These are phyloP conservation scores for Galeruca laticollis DNA, from an alignment of 2,888 invertebrate species.

Conservation along the genomic window DNA sequence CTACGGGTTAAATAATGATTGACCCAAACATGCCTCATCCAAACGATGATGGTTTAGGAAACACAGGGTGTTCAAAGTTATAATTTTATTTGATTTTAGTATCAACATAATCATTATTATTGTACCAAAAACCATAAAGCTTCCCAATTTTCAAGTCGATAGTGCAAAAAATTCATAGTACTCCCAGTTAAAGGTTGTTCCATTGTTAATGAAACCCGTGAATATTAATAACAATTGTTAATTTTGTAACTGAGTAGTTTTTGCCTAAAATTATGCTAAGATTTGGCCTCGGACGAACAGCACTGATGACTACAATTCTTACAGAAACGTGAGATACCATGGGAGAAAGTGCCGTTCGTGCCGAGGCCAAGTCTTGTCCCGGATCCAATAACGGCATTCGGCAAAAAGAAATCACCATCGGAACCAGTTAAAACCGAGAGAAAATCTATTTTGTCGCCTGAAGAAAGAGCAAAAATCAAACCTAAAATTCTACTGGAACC, in stretches of 20 bases:
- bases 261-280: conserved; percentile 19
- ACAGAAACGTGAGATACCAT: conserved; percentile 76
- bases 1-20: too few species aligned
- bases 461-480: conserved; percentile 74
- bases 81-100: too few species aligned
- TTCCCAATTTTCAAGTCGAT: too few species aligned
- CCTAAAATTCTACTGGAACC: conserved; percentile 72
- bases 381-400: conserved; percentile 88
- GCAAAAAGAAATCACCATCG: conserved; percentile 70
- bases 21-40: too few species aligned
- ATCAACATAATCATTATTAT: too few species aligned
- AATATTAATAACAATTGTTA: too few species aligned
- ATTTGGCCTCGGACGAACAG: conserved; percentile 61
- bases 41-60: too few species aligned
- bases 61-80: too few species aligned
- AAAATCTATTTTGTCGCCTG: conserved; percentile 69
- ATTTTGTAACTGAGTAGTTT: conserved; percentile 1
- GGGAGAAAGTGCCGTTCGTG: conserved; percentile 90
- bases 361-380: conserved; percentile 87
- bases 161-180: too few species aligned
- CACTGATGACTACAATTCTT: conserved; percentile 53
- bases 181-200: too few species aligned
- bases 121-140: too few species aligned
- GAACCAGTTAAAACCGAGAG: conserved; percentile 56
- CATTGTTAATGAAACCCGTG: too few species aligned